Base-by-base conservation (phyloP, 2,888 invertebrate genomes). In the Heliconius hortense region DNA sequence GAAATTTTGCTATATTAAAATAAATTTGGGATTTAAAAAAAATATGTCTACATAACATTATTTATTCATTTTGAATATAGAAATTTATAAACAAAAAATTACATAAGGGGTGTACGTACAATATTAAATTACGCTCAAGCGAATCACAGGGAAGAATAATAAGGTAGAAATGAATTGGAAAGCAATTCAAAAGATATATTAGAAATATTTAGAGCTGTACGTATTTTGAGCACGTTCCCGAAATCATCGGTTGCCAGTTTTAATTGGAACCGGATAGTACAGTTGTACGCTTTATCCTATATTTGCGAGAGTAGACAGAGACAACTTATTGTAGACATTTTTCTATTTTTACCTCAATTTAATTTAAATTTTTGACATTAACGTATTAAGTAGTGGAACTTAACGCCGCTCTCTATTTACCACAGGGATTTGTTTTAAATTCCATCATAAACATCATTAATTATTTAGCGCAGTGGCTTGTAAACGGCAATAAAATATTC, bases 161-260 rank as follows among this genome's bases (percentile, higher is more conserved):
- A 63, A 31, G 21, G 62, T 63, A 18, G 18, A 67, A 48, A 67
- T 24, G 8, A 18, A 4, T 26, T 24, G 24, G 4, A 43, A 43
- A 15, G 18, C 26, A 18, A 21, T 48, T 48, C 24, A 26, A 35
- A 43, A 43, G 26, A 26, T 26, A 53, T 53, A 31, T 69, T 70
- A 26, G 18, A 59, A 70, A 70, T 39, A 70, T 59, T 70, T 15
- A 59, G 39, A 35, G 5, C 24, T 24, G n/a, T 70, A 4, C 24
- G 39, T 39, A 39, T 59, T 13, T 59, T 24, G n/a, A n/a, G 18
- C 70, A 70, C 56, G 59, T 60, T 18, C 10, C 24, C 39, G 68
- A 69, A 53, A 56, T 69, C 53, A 69, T 53, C 13, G 53, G n/a
- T 31, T 26, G 39, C 59, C 39, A 35, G 70, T 70, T 70, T 70